Evolutionary conservation across 2,797 vertebrate genomes (phyloP), one percentile per base, ranked within the genome.

Genomic region (Thunnus albacares): DNA sequence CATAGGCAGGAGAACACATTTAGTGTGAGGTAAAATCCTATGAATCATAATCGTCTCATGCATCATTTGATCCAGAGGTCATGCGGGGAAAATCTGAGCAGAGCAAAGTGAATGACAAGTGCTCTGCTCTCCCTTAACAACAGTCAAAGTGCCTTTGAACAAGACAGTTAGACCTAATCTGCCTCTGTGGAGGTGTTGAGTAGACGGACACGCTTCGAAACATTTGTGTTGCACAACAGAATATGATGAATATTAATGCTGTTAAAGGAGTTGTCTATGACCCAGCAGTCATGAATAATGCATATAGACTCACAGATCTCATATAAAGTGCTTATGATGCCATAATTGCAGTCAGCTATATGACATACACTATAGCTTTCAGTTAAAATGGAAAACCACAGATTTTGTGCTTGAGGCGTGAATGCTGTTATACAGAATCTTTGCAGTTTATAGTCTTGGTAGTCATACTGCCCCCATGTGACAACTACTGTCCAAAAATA

Each of bases 381-480:
- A 60, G 28, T 70, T 33, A 24, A 24, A 62, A 47, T 1, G 13
- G 62, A 77, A 52, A 51, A 5, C 6, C 24, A 18, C 24, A 14
- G 43, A 18, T 59, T 68, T 55, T 81, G 53, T 63, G 79, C 52
- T 70, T 24, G 62, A 80, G 62, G 15, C 56, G 66, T 53, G 59
- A 81, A 66, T 55, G 69, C 73, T 61, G 72, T 57, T 67, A n/a
- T 77, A 73, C 72, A 75, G 53, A 79, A 65, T 63, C 24, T 49
- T 60, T 51, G 33, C 41, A 15, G 12, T 71, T 64, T 35, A 38
- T 49, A 75, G 72, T 33, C 13, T 51, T 43, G 17, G 53, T 52
- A 17, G 51, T 69, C 73, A 83, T 51, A 84, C 84, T 86, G 88
- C 85, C 87, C 84, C 81, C 90, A 74, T 79, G 76, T 89, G 90